phyloP scores from a whole-genome alignment of 1,140 invertebrate species.

The Calliopsis andreniformis region DNA sequence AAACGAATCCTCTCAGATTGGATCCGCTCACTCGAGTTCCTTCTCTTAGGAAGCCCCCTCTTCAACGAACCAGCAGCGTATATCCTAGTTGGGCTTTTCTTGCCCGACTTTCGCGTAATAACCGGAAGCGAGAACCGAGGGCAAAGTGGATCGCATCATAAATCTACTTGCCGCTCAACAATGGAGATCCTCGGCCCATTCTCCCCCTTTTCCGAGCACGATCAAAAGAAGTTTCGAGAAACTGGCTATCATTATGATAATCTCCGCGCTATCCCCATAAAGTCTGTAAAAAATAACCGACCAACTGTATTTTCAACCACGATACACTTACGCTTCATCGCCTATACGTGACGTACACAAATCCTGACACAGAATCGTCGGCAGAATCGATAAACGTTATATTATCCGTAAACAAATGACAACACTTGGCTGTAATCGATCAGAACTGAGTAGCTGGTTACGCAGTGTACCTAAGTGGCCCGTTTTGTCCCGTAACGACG shows the following conservation, averaged over 20 bases:
- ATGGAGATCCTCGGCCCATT: constrained; percentile 35
- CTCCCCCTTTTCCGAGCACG: constrained; percentile 14
- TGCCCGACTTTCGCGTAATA: constrained; percentile 65
- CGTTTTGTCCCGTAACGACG: too few relatives aligned
- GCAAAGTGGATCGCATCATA: constrained; percentile 56
- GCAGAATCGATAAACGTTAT: not conserved
- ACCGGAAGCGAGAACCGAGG: constrained; percentile 62
- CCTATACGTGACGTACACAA: not conserved
- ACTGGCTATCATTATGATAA: constrained; percentile 56
- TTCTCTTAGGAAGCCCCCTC: constrained; percentile 34
- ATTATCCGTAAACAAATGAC: not conserved
- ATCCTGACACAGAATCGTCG: not conserved
- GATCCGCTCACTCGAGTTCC: constrained; percentile 43
- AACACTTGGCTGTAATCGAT: too few relatives aligned
- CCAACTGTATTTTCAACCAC: constrained; percentile 10
- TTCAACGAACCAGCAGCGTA: not conserved
- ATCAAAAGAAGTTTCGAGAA: constrained; percentile 54
- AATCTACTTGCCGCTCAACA: constrained; percentile 53
- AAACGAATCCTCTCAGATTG: constrained; percentile 51
- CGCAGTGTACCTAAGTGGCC: too few relatives aligned
- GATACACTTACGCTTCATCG: not conserved
- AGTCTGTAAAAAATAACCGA: constrained; percentile 27
- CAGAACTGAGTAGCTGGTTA: too few relatives aligned
- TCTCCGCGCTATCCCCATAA: constrained; percentile 24
- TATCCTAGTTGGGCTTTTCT: constrained; percentile 58